Evolutionary conservation across 2,113 vertebrate genomes (phyloP).

Genomic region (Lamprotornis superbus): DNA sequence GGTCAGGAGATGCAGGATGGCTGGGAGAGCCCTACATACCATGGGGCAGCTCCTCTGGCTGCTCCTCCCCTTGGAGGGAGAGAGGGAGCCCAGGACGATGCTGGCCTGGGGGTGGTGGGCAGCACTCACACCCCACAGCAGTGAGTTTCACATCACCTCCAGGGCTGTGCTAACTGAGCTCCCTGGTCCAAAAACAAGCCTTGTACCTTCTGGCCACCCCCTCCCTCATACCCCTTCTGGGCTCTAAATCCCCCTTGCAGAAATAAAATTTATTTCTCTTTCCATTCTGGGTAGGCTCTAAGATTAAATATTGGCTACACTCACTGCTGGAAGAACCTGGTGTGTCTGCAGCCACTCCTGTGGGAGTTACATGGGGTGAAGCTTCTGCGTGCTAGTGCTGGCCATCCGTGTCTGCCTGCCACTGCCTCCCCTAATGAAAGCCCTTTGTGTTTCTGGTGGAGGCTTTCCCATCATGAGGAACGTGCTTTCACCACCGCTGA

Average conservation of each 20-base stretch:
- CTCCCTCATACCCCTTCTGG: neutral
- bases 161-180: neutral
- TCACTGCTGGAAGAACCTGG: neutral
- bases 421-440: neutral
- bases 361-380: neutral
- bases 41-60: neutral
- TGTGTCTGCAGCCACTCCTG: neutral
- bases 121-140: neutral
- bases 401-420: neutral
- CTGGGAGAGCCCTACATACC: neutral
- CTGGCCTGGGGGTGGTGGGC: rapidly evolving
- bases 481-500: neutral
- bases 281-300: neutral
- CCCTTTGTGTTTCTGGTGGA: neutral
- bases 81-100: neutral
- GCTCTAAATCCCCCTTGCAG: neutral
- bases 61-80: rapidly evolving
- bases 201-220: neutral
- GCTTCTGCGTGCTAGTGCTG: neutral
- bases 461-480: constrained; percentile 33
- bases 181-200: neutral
- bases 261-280: neutral
- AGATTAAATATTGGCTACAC: neutral
- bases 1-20: neutral
- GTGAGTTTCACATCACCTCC: neutral